Percentiles rank a stretch among this genome's conserved stretches.
These are phyloP conservation scores for Rhynchophorus ferrugineus DNA, from an alignment of 1,140 invertebrate genomes.

Conservation along the genomic window DNA sequence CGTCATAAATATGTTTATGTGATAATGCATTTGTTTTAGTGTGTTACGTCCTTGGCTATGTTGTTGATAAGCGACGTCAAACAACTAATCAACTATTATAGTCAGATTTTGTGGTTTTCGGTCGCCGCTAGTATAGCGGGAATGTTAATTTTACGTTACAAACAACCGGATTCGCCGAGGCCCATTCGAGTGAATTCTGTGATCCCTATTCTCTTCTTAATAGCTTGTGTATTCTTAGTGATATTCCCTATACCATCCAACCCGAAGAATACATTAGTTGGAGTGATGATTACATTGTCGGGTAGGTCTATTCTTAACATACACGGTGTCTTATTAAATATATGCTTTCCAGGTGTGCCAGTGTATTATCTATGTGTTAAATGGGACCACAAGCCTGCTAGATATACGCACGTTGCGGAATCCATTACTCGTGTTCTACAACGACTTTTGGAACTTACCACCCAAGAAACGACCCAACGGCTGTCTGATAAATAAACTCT, in stretches of 20 bases:
- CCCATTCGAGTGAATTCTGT: conserved; percentile 74
- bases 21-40: conserved; percentile 46
- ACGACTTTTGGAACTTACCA: conserved; percentile 41
- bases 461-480: conserved; percentile 29
- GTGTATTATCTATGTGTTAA: conserved; percentile 82
- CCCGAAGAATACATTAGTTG: conserved; percentile 76
- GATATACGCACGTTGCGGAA: conserved; percentile 40
- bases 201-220: conserved; percentile 76
- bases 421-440: conserved; percentile 44
- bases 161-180: conserved; percentile 62
- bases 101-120: conserved; percentile 72
- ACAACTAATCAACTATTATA: conserved; percentile 70
- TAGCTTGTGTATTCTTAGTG: conserved; percentile 75
- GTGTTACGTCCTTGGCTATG: conserved; percentile 63
- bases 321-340: not conserved
- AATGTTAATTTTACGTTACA: conserved; percentile 68
- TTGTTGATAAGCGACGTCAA: conserved; percentile 63
- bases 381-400: conserved; percentile 66
- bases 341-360: conserved; percentile 60
- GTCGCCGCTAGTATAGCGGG: conserved; percentile 67
- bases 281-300: conserved; percentile 71
- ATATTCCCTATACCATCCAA: conserved; percentile 69
- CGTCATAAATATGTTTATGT: not conserved
- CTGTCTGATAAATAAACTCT: conserved; percentile 13
- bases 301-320: conserved; percentile 23